phyloP scores from a whole-genome alignment of 53 echinoderm and acorn worm species.

The Patiria pectinifera region DNA sequence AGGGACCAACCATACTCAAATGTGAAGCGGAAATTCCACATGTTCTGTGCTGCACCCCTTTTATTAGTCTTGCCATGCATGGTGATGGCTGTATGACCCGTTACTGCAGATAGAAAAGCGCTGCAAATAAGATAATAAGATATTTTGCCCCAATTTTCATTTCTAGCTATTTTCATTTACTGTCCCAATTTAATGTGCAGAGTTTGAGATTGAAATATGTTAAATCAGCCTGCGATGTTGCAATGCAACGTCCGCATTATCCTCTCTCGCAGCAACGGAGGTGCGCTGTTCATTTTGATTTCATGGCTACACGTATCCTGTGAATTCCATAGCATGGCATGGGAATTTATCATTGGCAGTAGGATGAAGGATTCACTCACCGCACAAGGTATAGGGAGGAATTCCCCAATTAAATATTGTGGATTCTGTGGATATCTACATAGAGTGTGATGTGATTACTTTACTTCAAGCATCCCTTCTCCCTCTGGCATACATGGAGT shows the following conservation, averaged over 20 bases:
- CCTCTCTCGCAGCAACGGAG: neutral
- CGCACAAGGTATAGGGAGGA: neutral
- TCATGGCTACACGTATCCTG: neutral
- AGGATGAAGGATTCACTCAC: neutral
- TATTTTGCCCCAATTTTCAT: neutral
- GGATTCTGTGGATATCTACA: neutral
- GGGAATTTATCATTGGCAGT: neutral
- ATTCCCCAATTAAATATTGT: constrained; percentile 39
- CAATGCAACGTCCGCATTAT: constrained; percentile 30
- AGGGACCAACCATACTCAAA: too few relatives aligned
- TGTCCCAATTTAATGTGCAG: constrained; percentile 17
- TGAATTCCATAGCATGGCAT: neutral
- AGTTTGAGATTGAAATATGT: neutral
- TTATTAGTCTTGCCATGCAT: too few relatives aligned
- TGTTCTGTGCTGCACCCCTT: too few relatives aligned
- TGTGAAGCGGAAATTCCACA: too few relatives aligned
- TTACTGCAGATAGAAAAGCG: neutral
- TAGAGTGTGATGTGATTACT: constrained; percentile 1
- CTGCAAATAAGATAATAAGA: neutral
- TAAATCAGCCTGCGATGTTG: neutral
- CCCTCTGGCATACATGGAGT: neutral
- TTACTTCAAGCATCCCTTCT: neutral
- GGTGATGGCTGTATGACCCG: neutral
- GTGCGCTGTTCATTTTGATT: neutral
- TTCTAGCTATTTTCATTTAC: neutral